phyloP scores from a whole-genome alignment of 2,797 vertebrate species.

The Lacerta agilis region DNA sequence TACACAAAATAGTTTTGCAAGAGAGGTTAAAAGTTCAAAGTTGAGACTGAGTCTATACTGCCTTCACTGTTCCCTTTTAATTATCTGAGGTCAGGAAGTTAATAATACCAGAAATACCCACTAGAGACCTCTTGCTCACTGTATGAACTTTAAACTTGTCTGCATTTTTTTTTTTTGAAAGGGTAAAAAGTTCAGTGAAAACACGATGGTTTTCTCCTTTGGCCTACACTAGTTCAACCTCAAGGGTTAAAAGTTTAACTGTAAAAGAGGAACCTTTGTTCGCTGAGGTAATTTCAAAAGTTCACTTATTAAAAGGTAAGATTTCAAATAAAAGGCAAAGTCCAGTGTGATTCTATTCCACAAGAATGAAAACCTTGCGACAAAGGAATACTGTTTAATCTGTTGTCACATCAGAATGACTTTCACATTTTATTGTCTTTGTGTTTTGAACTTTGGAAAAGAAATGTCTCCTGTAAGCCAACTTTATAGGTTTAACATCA shows the following conservation, averaged over 20 bases:
- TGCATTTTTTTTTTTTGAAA: constrained; percentile 71
- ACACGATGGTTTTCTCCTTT: constrained; percentile 80
- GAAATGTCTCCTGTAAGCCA: constrained; percentile 64
- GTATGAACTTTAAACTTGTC: constrained; percentile 83
- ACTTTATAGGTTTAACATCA: constrained; percentile 62
- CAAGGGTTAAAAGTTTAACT: constrained; percentile 85
- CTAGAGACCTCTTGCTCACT: constrained; percentile 82
- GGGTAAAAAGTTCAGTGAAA: constrained; percentile 85
- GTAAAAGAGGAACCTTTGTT: constrained; percentile 84
- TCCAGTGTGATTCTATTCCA: constrained; percentile 77
- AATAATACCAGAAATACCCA: constrained; percentile 87
- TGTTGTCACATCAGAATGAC: constrained; percentile 74
- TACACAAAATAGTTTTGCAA: constrained; percentile 77
- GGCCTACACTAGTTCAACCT: constrained; percentile 78
- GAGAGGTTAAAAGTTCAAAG: constrained; percentile 86
- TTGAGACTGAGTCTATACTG: constrained; percentile 83
- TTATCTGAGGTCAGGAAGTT: constrained; percentile 87
- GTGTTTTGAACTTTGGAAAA: constrained; percentile 69
- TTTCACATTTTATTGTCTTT: constrained; percentile 73
- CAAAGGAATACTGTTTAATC: constrained; percentile 79
- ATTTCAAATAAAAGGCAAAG: constrained; percentile 77
- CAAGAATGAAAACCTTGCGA: constrained; percentile 78
- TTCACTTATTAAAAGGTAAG: constrained; percentile 85
- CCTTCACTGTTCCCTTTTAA: constrained; percentile 83
- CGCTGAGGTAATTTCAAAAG: constrained; percentile 80